phyloP scores from a whole-genome alignment of 1,140 invertebrate genomes.

The Leptoteleia sp. region DNA sequence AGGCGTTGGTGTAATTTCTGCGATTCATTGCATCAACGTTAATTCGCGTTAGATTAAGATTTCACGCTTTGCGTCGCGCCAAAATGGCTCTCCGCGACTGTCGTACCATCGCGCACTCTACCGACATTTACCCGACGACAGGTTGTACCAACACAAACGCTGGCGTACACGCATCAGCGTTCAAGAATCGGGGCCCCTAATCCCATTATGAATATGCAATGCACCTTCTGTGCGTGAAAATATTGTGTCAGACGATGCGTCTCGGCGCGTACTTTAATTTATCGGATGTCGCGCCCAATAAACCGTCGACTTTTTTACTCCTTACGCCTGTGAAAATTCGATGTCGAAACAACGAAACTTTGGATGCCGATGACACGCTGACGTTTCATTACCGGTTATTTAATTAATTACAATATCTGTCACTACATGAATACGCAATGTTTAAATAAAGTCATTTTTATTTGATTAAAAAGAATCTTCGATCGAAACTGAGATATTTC shows the following conservation, averaged over 20 bases:
- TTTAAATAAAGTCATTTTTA: no score
- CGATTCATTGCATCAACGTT: conserved; percentile 33
- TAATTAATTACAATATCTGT: no score
- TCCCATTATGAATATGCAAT: conserved; percentile 74
- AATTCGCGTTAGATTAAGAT: conserved; percentile 73
- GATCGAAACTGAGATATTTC: no score
- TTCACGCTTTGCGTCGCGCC: conserved; percentile 72
- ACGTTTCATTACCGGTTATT: conserved; percentile 1
- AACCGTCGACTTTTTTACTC: conserved; percentile 17
- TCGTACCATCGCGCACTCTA: conserved; percentile 14
- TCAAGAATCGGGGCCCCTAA: conserved; percentile 61
- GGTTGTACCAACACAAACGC: conserved; percentile 1
- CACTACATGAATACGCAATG: no score
- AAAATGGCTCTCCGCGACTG: conserved; percentile 61
- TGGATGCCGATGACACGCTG: conserved; percentile 18
- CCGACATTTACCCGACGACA: conserved; percentile 21
- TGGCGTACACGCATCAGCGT: not conserved
- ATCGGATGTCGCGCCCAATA: conserved; percentile 61
- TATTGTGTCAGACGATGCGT: conserved; percentile 74
- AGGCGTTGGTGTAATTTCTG: conserved; percentile 7
- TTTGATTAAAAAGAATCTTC: no score
- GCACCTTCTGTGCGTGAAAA: conserved; percentile 72
- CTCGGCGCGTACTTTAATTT: conserved; percentile 69
- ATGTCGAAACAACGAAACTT: conserved; percentile 1
- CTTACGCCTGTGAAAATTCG: conserved; percentile 10